Conservation (phyloP, 2,888 invertebrate species). For the Disparrhopalites patrizii region DNA sequence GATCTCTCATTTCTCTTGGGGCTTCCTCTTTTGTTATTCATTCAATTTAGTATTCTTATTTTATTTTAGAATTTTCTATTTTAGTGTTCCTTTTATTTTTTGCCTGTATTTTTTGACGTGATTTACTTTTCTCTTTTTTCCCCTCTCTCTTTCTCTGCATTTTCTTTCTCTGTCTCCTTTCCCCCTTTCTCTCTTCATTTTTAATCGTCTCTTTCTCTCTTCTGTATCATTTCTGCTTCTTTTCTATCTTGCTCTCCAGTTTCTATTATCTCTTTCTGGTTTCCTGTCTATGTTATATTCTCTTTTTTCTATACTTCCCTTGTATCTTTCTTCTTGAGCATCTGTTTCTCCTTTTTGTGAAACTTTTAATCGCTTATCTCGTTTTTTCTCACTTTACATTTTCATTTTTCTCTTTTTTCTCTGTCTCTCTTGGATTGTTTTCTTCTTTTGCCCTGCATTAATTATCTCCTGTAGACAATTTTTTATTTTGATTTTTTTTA, state of each 20-base stretch:
- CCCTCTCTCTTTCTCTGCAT: too few species aligned
- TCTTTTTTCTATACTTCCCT: background rate
- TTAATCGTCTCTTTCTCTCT: background rate
- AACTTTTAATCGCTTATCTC: slow-evolving; percentile 2
- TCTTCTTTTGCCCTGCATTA: background rate
- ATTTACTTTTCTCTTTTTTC: too few species aligned
- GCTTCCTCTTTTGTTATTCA: too few species aligned
- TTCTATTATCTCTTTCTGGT: too few species aligned
- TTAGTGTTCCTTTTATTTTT: too few species aligned
- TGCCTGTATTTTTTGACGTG: too few species aligned
- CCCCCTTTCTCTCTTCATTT: background rate
- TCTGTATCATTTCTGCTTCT: too few species aligned
- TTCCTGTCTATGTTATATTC: background rate
- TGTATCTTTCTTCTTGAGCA: background rate
- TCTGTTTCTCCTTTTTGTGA: background rate
- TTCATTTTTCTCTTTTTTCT: background rate
- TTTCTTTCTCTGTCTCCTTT: background rate
- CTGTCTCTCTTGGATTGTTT: background rate
- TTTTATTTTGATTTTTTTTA: too few species aligned
- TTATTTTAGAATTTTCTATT: too few species aligned
- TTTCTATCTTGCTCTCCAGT: too few species aligned
- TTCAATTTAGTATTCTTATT: too few species aligned
- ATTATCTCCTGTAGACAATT: background rate
- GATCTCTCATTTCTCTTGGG: too few species aligned
- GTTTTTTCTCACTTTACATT: slow-evolving; percentile 7